These are phyloP conservation scores for Gymnobelideus leadbeateri DNA, from an alignment of 2,113 vertebrate species.

Conservation along the genomic window DNA sequence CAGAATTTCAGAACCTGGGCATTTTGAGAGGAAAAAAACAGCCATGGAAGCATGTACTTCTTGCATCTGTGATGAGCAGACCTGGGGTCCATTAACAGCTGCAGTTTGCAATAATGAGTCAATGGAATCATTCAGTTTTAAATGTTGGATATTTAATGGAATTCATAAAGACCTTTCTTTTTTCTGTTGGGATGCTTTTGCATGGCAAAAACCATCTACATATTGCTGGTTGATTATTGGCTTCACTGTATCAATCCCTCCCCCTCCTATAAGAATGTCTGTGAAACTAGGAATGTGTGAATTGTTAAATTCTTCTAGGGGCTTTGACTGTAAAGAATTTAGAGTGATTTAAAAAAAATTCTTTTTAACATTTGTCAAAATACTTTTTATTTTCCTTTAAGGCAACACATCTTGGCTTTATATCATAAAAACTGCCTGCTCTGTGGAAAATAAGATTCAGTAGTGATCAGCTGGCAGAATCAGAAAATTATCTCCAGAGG, in stretches of 20 bases:
- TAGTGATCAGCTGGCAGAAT: constrained; percentile 16
- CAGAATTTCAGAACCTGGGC: constrained; percentile 36
- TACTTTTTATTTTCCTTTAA: constrained; percentile 27
- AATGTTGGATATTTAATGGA: constrained; percentile 30
- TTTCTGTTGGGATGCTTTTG: constrained; percentile 13
- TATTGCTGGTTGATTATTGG: constrained; percentile 1
- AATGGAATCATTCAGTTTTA: constrained; percentile 35
- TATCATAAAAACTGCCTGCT: constrained; percentile 37
- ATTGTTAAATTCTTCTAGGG: neutral
- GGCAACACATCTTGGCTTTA: constrained; percentile 21
- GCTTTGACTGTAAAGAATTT: constrained; percentile 22
- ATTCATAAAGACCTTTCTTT: constrained; percentile 28
- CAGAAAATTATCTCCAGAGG: constrained; percentile 8
- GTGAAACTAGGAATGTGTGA: constrained; percentile 14
- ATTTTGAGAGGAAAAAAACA: constrained; percentile 17
- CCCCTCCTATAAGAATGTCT: constrained; percentile 23
- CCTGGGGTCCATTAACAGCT: neutral
- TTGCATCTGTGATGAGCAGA: neutral
- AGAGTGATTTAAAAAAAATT: constrained; percentile 23
- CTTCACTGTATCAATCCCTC: constrained; percentile 17
- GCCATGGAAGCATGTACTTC: constrained; percentile 45
- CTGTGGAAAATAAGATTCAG: constrained; percentile 33
- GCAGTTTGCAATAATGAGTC: constrained; percentile 14
- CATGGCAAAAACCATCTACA: constrained; percentile 18
- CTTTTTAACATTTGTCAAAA: constrained; percentile 41